Conservation (phyloP, 2,888 invertebrate species). For the Drosophila siamana region DNA sequence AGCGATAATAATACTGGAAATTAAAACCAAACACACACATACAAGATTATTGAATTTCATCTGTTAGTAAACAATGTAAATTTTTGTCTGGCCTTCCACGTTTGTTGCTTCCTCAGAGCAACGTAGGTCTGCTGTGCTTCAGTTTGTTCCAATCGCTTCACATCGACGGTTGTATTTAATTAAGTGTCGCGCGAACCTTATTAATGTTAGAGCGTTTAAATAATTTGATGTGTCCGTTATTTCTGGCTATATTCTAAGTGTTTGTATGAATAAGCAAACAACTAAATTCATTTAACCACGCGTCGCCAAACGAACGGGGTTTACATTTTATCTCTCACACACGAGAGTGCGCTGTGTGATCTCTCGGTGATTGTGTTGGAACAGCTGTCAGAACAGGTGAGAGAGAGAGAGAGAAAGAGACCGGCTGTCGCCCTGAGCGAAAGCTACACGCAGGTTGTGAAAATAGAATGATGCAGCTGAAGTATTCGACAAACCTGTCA, state of each 20-base stretch:
- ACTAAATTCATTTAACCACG: not conserved
- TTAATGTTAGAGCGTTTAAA: conserved; percentile 1
- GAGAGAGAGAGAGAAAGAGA: conserved; percentile 26
- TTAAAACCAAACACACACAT: too few species aligned
- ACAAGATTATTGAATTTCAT: too few species aligned
- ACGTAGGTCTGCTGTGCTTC: conserved; percentile 13
- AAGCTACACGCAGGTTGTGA: conserved; percentile 36
- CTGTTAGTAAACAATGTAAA: too few species aligned
- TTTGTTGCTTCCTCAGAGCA: too few species aligned
- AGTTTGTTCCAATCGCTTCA: conserved; percentile 53
- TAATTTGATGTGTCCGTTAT: not conserved
- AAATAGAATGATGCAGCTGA: not conserved
- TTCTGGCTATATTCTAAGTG: not conserved
- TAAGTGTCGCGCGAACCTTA: not conserved
- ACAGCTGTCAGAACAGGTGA: conserved; percentile 49
- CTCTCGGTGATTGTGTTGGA: conserved; percentile 24
- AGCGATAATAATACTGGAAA: too few species aligned
- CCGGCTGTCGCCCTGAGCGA: conserved; percentile 28
- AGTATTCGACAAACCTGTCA: conserved; percentile 10
- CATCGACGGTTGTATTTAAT: conserved; percentile 55
- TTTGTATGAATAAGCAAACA: conserved; percentile 1
- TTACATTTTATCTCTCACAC: not conserved
- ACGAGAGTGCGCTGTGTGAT: conserved; percentile 17
- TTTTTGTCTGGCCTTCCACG: too few species aligned
- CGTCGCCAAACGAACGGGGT: not conserved